These are phyloP conservation scores for Morelia viridis DNA, from an alignment of 2,797 vertebrate species.

Conservation along the genomic window DNA sequence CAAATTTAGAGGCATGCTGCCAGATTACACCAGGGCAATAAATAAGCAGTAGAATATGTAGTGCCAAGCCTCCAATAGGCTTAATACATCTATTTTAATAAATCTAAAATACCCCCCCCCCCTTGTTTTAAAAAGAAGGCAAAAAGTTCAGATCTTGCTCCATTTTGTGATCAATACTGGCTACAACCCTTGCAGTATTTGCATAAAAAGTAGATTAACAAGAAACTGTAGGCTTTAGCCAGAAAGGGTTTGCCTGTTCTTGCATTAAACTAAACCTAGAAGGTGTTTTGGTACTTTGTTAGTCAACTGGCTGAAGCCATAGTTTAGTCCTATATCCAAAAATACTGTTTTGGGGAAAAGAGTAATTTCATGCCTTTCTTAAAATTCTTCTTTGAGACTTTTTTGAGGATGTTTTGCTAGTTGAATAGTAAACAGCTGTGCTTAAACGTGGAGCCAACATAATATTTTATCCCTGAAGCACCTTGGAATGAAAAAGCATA, in stretches of 20 bases:
- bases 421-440: neutral
- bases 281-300: neutral
- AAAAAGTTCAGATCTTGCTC: neutral
- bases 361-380: neutral
- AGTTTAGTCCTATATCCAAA: neutral
- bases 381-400: neutral
- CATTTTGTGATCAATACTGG: neutral
- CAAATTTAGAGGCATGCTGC: neutral
- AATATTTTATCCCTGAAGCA: neutral
- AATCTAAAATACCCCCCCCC: neutral
- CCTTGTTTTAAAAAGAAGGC: neutral
- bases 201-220: neutral
- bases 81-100: neutral
- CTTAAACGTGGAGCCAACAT: neutral
- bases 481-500: too few relatives aligned
- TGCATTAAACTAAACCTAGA: neutral
- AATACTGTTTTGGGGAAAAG: neutral
- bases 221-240: neutral
- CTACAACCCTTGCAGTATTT: neutral
- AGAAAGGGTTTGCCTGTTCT: neutral
- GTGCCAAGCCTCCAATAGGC: neutral
- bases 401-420: neutral
- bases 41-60: neutral
- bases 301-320: neutral
- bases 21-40: neutral